Base-by-base conservation (phyloP, 37 sponge, comb jelly and placozoan genomes). In the Bolinopsis microptera region DNA sequence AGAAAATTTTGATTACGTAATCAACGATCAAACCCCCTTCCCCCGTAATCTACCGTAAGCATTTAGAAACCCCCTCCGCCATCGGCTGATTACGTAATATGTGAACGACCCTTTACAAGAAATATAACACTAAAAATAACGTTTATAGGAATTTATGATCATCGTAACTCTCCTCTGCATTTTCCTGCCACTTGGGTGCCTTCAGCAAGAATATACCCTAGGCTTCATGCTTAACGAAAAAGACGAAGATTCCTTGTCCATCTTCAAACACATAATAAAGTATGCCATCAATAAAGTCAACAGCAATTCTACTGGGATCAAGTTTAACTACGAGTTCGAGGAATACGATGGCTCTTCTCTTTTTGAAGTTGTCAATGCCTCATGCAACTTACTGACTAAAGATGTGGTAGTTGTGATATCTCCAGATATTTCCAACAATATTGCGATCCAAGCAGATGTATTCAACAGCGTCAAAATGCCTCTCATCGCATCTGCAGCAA, bases 401-500 rank as follows among this genome's bases (percentile, higher is more conserved):
- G 30, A 86, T 1, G 36, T 86, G 3, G 26, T 24, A 0, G 28
- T 86, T 25, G 48, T 86, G 38, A 86, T 86, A n/a, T 86, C 90
- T 18, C 41, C 90, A 0, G 35, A 34, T 23, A 33, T 36, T 8
- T 86, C 90, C 25, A 38, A 86, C 61, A 86, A n/a, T 30, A 41
- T 86, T 22, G 90, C 38, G 0, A 28, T 86, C 8, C 90, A 86
- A 27, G 90, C 90, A n/a, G 90, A 86, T 41, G 61, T 86, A 28
- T 86, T 86, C 24, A 86, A 86, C 48, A 39, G 26, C 30, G 61
- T 86, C 0, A 34, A 86, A 27, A 41, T 86, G 41, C 90, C 90
- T 26, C 48, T 86, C 26, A 40, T 86, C 2, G 41, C 36, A 40
- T n/a, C 90, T 0, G 13, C 61, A 41, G 90, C 90, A 8, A 41